Base-by-base conservation (phyloP, 92 coral and sea anemone species). In the Umimayanthus kanabou region DNA sequence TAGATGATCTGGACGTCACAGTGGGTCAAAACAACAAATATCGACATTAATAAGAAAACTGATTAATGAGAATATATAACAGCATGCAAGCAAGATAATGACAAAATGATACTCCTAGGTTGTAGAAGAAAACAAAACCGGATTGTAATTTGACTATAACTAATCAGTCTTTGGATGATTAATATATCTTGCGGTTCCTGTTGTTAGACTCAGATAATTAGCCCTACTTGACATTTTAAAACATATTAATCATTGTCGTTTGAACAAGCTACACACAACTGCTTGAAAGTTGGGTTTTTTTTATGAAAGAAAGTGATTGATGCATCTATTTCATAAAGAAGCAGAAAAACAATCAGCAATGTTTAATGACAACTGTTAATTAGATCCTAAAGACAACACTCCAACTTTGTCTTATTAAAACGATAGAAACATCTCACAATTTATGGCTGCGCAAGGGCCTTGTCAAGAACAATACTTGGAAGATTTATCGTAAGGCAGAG, bases 171-270 rank as follows among this genome's bases (percentile, higher is more conserved):
- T 45, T 39, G 79, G 45, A 40, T 75, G 25, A 75, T 75, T 75
- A 75, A 39, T 75, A 37, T 16, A 26, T 73, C 26, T 75, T 43
- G 79, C 25, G 47, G 53, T 75, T 39, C 10, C 47, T 75, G 69
- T 75, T 75, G n/a, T 39, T 1, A 74, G 45, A 74, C 79, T 37
- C n/a, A 15, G 26, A 33, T 37, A 74, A 37, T 37, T 43, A 16
- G 22, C 45, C 49, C 45, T 5, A 37, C 2, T 74, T 74, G 50
- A 33, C 50, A 33, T 74, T 74, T 74, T 74, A 74, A 37, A 30
- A 74, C 79, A 74, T n/a, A 74, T 74, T 74, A 74, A 74, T 74
- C 79, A 74, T 16, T 74, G 79, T 74, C 79, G 79, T 39, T 74
- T 73, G 50, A 45, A 45, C 50, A 45, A 45, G 50, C 13, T 29